A percentile compares a stretch with the other conserved stretches of the same genome.
phyloP scores from a whole-genome alignment of 2,888 invertebrate species.

The Archips xylosteana region DNA sequence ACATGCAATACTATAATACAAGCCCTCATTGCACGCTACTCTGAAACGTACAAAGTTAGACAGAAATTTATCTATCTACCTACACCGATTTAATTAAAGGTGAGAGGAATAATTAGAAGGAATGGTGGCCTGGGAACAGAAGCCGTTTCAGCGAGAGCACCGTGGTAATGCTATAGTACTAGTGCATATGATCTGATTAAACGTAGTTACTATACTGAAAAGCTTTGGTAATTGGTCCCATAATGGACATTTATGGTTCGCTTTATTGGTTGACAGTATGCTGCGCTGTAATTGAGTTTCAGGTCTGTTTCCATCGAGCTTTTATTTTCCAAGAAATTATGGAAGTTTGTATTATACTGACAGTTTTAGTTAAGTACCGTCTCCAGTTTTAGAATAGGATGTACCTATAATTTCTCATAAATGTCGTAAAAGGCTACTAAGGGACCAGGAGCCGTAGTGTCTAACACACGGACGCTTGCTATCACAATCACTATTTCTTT shows the following conservation, averaged over 20 bases:
- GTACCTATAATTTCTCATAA: too few species aligned
- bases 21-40: slow-evolving; percentile 20
- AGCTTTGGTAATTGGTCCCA: slow-evolving; percentile 8
- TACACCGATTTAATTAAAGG: slow-evolving; percentile 73
- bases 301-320: neutral
- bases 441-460: too few species aligned
- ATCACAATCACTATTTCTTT: too few species aligned
- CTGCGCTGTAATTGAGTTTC: neutral
- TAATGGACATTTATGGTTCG: neutral
- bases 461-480: too few species aligned
- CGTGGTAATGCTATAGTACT: neutral
- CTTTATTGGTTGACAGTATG: neutral
- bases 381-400: too few species aligned
- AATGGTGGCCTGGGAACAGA: slow-evolving; percentile 53
- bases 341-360: neutral
- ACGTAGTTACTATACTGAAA: neutral
- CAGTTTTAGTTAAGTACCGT: too few species aligned
- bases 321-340: neutral
- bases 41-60: slow-evolving; percentile 46
- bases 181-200: neutral
- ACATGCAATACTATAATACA: slow-evolving; percentile 26
- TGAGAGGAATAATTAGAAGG: slow-evolving; percentile 59
- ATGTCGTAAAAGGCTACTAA: too few species aligned
- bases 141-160: slow-evolving; percentile 47
- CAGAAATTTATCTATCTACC: slow-evolving; percentile 70